phyloP scores from a whole-genome alignment of 2,888 invertebrate species.

The Chouioia cunea region DNA sequence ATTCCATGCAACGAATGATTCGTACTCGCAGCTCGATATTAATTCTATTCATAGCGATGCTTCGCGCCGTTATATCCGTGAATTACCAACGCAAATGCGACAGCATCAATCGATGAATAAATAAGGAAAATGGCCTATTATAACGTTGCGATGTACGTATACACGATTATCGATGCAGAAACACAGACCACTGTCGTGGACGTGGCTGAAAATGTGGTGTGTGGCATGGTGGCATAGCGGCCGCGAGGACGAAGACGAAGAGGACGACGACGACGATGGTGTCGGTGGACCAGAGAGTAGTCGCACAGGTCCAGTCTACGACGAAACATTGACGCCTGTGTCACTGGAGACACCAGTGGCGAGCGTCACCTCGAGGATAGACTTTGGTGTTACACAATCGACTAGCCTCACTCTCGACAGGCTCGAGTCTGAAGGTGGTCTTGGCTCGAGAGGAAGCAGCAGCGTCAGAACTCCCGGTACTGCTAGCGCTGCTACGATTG shows the following conservation, averaged over 20 bases:
- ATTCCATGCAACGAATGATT: too few species aligned
- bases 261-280: conserved; percentile 78
- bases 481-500: conserved; percentile 41
- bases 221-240: conserved; percentile 93
- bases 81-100: too few species aligned
- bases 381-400: conserved; percentile 80
- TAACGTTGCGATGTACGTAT: not conserved
- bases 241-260: conserved; percentile 84
- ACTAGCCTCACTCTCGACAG: conserved; percentile 51
- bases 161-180: conserved; percentile 58
- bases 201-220: conserved; percentile 81
- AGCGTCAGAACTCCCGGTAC: conserved; percentile 56
- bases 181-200: conserved; percentile 71
- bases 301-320: conserved; percentile 75
- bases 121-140: too few species aligned
- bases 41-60: not conserved
- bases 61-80: not conserved
- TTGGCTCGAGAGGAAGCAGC: conserved; percentile 56
- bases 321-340: conserved; percentile 75
- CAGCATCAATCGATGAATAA: too few species aligned
- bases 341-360: conserved; percentile 90
- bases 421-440: conserved; percentile 59
- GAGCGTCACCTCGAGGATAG: conserved; percentile 87
- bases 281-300: conserved; percentile 76
- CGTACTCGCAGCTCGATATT: not conserved